Percentiles rank a stretch among this genome's conserved stretches.
Conservation (phyloP, 2,113 vertebrate genomes). For the Alces alces region DNA sequence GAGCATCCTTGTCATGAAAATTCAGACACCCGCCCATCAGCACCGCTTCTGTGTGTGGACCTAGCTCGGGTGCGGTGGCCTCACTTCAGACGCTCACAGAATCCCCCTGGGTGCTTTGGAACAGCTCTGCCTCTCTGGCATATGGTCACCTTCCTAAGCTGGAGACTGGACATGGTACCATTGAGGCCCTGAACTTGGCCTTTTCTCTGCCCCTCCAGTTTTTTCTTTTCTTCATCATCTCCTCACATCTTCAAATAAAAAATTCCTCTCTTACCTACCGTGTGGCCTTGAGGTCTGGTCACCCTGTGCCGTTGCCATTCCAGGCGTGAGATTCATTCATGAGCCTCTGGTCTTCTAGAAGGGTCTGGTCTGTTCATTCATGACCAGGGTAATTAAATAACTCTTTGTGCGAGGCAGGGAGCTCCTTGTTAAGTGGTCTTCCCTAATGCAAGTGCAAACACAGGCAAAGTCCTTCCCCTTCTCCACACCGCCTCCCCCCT, state of each 20-base stretch:
- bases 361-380: conserved; percentile 76
- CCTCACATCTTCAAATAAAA: not conserved
- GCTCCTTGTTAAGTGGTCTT: conserved; percentile 61
- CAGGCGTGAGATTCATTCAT: conserved; percentile 73
- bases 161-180: not conserved
- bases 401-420: conserved; percentile 61
- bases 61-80: accelerated
- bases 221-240: not conserved
- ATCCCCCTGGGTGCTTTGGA: not conserved
- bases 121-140: not conserved
- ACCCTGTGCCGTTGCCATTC: conserved; percentile 64
- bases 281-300: conserved; percentile 68
- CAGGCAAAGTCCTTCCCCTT: not conserved
- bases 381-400: conserved; percentile 69
- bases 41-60: not conserved
- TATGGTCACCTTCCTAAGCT: not conserved
- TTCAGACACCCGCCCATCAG: not conserved
- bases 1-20: not conserved
- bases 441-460: conserved; percentile 39
- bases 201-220: accelerated
- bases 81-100: accelerated
- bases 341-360: conserved; percentile 72
- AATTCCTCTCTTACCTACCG: conserved; percentile 55
- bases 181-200: not conserved
- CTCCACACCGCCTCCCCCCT: accelerated